Evolutionary conservation across 2,113 vertebrate genomes (phyloP).

Genomic region (Lanius collurio): DNA sequence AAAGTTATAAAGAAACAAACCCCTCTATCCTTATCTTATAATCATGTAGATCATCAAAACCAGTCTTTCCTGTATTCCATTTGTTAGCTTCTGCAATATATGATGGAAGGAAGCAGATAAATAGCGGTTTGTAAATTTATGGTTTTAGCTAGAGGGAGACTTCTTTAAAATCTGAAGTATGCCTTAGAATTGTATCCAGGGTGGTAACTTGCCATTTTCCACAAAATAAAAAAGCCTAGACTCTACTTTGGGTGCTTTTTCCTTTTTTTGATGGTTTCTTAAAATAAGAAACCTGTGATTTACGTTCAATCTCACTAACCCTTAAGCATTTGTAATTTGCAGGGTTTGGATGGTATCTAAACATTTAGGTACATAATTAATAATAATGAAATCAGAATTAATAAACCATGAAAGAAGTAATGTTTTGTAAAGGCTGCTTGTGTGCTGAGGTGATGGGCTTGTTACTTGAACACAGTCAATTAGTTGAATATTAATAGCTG

Average conservation of each 20-base stretch:
- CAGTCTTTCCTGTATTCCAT: not conserved
- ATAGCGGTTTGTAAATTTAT: not conserved
- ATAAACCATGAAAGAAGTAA: not conserved
- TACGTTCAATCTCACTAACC: not conserved
- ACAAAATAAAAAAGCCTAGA: not conserved
- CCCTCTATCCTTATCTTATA: not conserved
- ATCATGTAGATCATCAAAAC: not conserved
- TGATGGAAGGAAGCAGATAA: not conserved
- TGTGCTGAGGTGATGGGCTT: not conserved
- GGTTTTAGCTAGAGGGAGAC: not conserved
- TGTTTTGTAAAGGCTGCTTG: not conserved
- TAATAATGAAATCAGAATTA: not conserved
- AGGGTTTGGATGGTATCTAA: not conserved
- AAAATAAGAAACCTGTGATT: not conserved
- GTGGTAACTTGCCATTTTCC: not conserved
- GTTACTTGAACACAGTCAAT: not conserved
- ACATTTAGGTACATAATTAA: not conserved
- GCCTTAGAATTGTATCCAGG: not conserved
- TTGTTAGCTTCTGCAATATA: not conserved
- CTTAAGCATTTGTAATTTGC: not conserved
- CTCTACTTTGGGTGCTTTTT: not conserved
- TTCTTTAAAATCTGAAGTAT: not conserved
- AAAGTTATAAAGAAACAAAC: not conserved
- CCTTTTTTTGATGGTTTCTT: not conserved
- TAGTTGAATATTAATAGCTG: not conserved